Conservation (phyloP, 2,113 vertebrate genomes). For the Ptyas mucosa region DNA sequence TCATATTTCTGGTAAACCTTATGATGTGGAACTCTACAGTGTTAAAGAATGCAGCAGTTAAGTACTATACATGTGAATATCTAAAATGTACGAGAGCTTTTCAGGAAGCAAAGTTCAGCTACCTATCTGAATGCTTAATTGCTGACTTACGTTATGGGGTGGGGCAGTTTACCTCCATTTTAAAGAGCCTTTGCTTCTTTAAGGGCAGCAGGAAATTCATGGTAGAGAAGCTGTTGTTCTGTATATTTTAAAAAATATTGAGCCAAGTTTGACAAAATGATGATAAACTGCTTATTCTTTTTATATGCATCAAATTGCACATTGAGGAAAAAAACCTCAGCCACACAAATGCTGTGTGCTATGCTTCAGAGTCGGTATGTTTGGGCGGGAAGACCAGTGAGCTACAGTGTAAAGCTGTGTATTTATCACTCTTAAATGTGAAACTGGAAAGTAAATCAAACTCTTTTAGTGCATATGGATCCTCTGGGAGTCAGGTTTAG, state of each 20-base stretch:
- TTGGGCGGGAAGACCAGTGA: background rate
- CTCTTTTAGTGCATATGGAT: background rate
- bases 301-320: background rate
- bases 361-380: background rate
- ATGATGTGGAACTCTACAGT: background rate
- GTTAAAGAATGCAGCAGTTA: background rate
- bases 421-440: background rate
- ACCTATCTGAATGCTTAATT: background rate
- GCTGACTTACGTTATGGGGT: background rate
- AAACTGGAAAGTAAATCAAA: background rate
- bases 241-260: background rate
- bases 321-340: background rate
- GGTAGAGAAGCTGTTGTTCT: background rate
- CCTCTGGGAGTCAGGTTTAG: background rate
- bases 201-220: background rate
- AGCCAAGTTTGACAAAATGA: background rate
- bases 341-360: background rate
- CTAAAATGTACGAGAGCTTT: background rate
- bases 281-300: background rate
- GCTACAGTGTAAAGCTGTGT: background rate
- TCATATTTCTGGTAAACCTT: background rate
- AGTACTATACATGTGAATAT: background rate
- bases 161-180: conserved; percentile 4
- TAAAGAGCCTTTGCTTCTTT: background rate
- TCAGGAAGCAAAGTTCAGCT: conserved; percentile 3